Evolutionary conservation across 2,113 vertebrate genomes (phyloP), one percentile per base, ranked within the genome.

Genomic region (Cephalopholis sonnerati): DNA sequence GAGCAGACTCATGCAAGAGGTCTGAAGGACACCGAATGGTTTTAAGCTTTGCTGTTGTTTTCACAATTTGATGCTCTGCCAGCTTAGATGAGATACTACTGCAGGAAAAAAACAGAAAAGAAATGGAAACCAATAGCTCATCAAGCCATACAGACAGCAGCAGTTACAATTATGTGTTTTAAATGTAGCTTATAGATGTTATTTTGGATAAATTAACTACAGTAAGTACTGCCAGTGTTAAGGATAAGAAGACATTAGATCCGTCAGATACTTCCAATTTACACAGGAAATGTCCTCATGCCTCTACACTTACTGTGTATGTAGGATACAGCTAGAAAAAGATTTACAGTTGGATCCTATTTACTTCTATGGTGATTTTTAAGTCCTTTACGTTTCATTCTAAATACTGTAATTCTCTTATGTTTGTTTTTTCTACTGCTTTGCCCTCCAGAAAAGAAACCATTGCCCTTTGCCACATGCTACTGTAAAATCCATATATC

Each of bases 401-500:
- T 3, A 61, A 48, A 58, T n/a, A 41, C 36, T 41, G 17, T 48
- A 62, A 32, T 10, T 44, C 44, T 18, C 3, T 17, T 51, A 15
- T 62, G 48, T 24, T 41, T 29, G 11, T 9, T 55, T 46, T 64
- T 77, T 39, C 22, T 29, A 54, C 13, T 27, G 7, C 5, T 63
- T 53, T 55, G n/a, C 25, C 68, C 32, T 53, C 7, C 9, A 59
- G n/a, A 20, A 65, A 20, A 17, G 11, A 68, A 73, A 62, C 53
- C 20, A 50, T 69, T 61, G 41, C 18, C 57, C 59, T 75, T 67
- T 15, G 4, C 16, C 58, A 70, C 20, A 57, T 44, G 41, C 27
- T 51, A 62, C 63, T 70, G 58, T 63, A 74, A 84, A 86, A 82
- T 76, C 58, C 79, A 80, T 77, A 81, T 79, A 77, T 69, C 46